Evolutionary conservation across 30 jellyfish, hydroid and myxozoan species (phyloP).

Genomic region (Aurelia aurita): DNA sequence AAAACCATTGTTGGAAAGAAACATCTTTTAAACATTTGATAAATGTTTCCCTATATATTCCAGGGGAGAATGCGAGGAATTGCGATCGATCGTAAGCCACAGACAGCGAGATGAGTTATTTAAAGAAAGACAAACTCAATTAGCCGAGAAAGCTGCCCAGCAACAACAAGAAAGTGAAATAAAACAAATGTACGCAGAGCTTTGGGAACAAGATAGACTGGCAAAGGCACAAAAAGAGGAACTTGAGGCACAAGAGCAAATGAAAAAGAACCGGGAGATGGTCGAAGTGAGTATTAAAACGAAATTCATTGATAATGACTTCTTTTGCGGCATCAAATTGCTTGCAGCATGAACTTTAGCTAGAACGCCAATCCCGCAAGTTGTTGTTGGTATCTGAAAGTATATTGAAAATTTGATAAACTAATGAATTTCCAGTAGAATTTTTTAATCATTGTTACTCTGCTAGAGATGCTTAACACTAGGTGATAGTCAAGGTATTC

Average conservation of each 20-base stretch:
- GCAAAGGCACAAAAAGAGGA: constrained; percentile 85
- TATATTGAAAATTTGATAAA: no score
- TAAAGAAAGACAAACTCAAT: constrained; percentile 73
- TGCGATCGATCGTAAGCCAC: constrained; percentile 68
- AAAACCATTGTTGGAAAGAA: no score
- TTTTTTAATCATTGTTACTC: no score
- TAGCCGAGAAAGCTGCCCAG: constrained; percentile 53
- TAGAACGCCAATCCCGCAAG: no score
- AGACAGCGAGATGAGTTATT: constrained; percentile 78
- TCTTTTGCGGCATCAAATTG: no score
- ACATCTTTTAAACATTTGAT: no score
- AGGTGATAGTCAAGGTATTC: no score
- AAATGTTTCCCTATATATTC: background rate
- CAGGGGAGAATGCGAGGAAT: constrained; percentile 92
- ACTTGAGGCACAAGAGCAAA: constrained; percentile 64
- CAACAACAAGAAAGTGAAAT: constrained; percentile 46
- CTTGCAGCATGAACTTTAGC: no score
- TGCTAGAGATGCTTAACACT: no score
- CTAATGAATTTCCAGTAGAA: no score
- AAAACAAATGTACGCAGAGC: constrained; percentile 76
- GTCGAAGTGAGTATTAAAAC: constrained; percentile 52
- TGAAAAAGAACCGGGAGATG: constrained; percentile 74
- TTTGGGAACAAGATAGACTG: constrained; percentile 83
- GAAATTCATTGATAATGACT: no score
- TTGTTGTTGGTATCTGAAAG: no score